A percentile compares a stretch with the other conserved stretches of the same genome.
These are phyloP conservation scores for Dysmachus trigonus DNA, from an alignment of 2,888 invertebrate species.

Conservation along the genomic window DNA sequence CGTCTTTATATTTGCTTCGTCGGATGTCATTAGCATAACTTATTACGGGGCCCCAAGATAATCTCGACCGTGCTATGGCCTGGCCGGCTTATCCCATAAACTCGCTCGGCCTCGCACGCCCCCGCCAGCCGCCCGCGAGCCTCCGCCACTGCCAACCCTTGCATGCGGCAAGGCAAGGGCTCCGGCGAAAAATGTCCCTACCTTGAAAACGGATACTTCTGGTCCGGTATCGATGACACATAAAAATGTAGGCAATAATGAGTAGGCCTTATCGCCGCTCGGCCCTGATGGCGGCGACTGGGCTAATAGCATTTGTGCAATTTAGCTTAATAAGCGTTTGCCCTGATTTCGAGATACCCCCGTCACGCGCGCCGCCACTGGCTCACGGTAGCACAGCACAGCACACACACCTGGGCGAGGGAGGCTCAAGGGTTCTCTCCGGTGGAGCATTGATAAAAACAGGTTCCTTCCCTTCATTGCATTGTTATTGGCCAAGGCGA, in stretches of 20 bases:
- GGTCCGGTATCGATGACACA: constrained; percentile 31
- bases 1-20: constrained; percentile 39
- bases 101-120: no score
- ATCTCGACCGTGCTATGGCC: neutral
- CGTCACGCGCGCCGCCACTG: neutral
- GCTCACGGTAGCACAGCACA: neutral
- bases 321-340: constrained; percentile 40
- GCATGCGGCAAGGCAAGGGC: neutral
- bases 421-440: neutral
- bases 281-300: neutral
- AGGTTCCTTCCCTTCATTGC: neutral
- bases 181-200: neutral
- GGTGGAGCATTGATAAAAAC: neutral
- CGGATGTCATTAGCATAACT: constrained; percentile 43
- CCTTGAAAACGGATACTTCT: constrained; percentile 30
- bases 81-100: neutral
- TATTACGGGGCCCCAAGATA: constrained; percentile 31
- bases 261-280: neutral
- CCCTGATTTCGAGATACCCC: neutral
- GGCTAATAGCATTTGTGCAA: neutral
- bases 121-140: neutral
- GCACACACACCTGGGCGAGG: neutral
- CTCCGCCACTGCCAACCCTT: neutral
- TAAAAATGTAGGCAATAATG: constrained; percentile 33
- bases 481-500: neutral